phyloP scores from a whole-genome alignment of 2,888 invertebrate species.

The Entomobrya multifasciata region DNA sequence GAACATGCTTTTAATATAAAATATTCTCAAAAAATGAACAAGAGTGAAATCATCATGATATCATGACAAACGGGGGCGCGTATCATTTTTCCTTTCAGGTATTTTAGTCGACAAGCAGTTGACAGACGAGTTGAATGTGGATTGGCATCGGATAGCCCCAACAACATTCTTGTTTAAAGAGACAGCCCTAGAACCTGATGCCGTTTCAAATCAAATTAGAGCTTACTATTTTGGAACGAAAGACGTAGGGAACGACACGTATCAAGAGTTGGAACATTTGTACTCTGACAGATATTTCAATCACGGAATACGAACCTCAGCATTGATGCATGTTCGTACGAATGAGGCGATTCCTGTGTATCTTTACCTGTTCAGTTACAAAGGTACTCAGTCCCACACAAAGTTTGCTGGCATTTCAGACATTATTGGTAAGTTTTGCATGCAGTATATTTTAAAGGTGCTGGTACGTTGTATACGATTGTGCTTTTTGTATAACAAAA shows the following conservation, averaged over 20 bases:
- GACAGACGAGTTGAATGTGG: constrained; percentile 83
- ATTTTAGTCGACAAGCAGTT: constrained; percentile 82
- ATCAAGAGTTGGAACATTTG: constrained; percentile 75
- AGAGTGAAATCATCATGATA: neutral
- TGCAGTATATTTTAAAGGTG: too few species aligned
- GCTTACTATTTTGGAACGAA: constrained; percentile 83
- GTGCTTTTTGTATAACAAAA: too few species aligned
- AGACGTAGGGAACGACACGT: constrained; percentile 72
- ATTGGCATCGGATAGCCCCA: constrained; percentile 85
- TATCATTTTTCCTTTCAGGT: constrained; percentile 79
- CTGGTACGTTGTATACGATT: too few species aligned
- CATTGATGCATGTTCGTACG: constrained; percentile 75
- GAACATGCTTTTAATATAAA: neutral
- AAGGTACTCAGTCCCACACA: constrained; percentile 73
- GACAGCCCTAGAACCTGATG: constrained; percentile 82
- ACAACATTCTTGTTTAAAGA: constrained; percentile 83
- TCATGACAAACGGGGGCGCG: constrained; percentile 22
- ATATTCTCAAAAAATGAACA: neutral
- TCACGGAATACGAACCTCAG: constrained; percentile 76
- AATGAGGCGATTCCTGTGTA: constrained; percentile 78
- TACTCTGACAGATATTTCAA: constrained; percentile 77
- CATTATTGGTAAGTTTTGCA: constrained; percentile 67
- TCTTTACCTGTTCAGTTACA: constrained; percentile 75
- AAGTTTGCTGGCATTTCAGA: constrained; percentile 71
- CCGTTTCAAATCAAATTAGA: constrained; percentile 83